Base-by-base conservation (phyloP, 2,888 invertebrate genomes). In the Zhengitettix transpicula region DNA sequence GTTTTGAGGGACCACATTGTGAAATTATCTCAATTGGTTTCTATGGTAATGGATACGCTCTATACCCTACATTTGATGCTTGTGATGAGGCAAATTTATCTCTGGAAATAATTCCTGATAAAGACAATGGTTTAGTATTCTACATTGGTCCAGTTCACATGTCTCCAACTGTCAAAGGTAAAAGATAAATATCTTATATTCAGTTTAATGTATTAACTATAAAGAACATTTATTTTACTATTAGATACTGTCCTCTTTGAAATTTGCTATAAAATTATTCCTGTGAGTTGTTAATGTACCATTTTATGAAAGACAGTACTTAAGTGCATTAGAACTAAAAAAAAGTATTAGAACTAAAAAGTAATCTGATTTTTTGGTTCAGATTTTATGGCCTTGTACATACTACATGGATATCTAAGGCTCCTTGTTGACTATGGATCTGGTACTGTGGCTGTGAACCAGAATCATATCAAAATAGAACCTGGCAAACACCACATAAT, bases 361-460 rank as follows among this genome's bases (percentile, higher is more conserved):
- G n/a, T n/a, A n/a, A n/a, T n/a, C n/a, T 28, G 2, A 28, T 5
- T 28, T 28, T 28, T 28, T 28, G 28, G 2, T 28, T 28, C 7
- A 28, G 97, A 97, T 77, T 97, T 94, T 73, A 84, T 98, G 76
- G 84, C 94, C 0, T 73, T 98, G 64, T 93, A 96, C 71, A 74
- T 98, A 55, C 77, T 81, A 10, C 81, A 87, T 51, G 95, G 96
- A n/a, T 85, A 79, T 70, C 89, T 89, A 0, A 81, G 88, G 0
- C 76, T 97, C 10, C 80, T 87, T 41, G 82, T 96, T 9, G 89
- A 95, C 75, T 90, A 93, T 69, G 97, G 97, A 0, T 81, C 87
- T 0, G 92, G 92, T 0, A 85, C 89, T 1, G 80, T 82, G 0
- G 80, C 81, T 64, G 76, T 87, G 47, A 83, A 83, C 69, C 80